These are phyloP conservation scores for Ormyrus nitidulus DNA, from an alignment of 2,888 invertebrate genomes.

Conservation along the genomic window DNA sequence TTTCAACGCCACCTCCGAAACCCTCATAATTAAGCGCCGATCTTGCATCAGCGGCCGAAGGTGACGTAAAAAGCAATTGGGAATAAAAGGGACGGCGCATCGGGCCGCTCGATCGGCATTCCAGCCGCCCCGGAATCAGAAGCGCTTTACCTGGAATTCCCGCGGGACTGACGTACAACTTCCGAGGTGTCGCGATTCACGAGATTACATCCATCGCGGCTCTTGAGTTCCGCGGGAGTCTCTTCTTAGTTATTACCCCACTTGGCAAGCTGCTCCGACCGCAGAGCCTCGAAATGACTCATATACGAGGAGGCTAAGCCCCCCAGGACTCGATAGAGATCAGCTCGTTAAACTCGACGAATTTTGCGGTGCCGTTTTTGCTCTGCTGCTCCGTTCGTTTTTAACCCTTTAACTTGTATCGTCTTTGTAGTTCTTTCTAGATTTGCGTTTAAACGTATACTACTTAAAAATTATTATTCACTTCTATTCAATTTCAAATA, in stretches of 20 bases:
- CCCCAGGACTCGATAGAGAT: conserved; percentile 68
- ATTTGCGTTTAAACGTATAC: neutral
- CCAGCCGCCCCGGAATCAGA: no score
- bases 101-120: neutral
- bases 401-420: conserved; percentile 7
- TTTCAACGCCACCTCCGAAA: no score
- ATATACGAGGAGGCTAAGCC: conserved; percentile 60
- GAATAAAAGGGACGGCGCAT: no score
- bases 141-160: no score
- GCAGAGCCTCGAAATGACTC: conserved; percentile 65
- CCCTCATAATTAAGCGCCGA: no score
- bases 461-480: no score
- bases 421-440: conserved; percentile 14
- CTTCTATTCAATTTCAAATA: no score
- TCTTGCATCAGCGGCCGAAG: no score
- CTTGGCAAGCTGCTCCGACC: conserved; percentile 42
- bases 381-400: neutral
- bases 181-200: no score
- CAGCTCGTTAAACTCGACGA: conserved; percentile 71
- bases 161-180: no score
- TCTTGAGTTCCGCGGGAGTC: neutral
- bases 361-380: conserved; percentile 39
- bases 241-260: neutral
- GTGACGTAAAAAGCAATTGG: no score
- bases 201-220: neutral